Evolutionary conservation across 1,140 invertebrate species (phyloP), one percentile per base, ranked within the genome.

Genomic region (Drosophila funebris): DNA sequence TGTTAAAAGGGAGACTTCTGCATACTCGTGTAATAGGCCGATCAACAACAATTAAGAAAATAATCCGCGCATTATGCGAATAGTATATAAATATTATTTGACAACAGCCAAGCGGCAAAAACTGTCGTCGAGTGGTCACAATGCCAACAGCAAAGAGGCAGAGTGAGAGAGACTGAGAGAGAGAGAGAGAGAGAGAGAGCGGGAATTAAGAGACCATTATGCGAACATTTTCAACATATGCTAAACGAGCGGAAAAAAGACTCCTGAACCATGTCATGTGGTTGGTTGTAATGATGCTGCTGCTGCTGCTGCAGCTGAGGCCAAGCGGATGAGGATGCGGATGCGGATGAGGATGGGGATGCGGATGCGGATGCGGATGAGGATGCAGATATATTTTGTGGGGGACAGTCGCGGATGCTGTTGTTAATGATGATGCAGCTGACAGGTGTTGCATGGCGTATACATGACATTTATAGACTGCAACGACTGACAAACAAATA

Each of bases 41-140:
- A 71, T 80, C 76, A 57, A 58, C 62, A 75, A 80, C 58, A 85
- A 80, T 85, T 85, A 77, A 76, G 57, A 84, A 84, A 76, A 73
- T 79, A 84, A 77, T 84, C 80, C 73, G 41, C 76, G 61, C 64
- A 83, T 84, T 76, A 73, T 73, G 61, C 18, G 63, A 64, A 71
- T 76, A 68, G 61, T 84, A 74, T 73, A 71, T 71, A 78, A 84
- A 84, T 84, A 76, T 77, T 84, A 76, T 73, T 76, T 73, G 64
- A 76, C 76, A 77, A 37, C 37, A 31, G 44, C 9, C 27, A 13
- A 52, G 20, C 22, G 33, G 24, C 54, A 57, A 53, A 58, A 72
- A 67, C 43, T 58, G 39, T 63, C 31, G 46, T 31, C 44, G 43
- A 53, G 53, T 53, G 57, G 44, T 37, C 39, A 39, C 1, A 44